Base-by-base conservation (phyloP, 2,113 vertebrate genomes). In the Picathartes gymnocephalus region DNA sequence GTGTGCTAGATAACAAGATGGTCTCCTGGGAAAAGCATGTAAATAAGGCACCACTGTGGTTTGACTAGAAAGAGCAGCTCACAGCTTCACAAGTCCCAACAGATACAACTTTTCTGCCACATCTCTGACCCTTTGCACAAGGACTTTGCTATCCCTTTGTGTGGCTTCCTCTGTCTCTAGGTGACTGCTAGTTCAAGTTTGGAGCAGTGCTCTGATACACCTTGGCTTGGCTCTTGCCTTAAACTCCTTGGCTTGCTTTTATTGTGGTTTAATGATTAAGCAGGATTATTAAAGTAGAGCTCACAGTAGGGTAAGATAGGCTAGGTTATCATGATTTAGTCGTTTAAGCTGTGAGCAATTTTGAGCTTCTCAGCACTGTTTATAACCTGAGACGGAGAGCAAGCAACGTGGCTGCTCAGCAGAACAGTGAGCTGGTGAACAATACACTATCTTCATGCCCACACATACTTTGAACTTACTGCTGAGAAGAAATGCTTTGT, bases 401-500 rank as follows among this genome's bases (percentile, higher is more conserved):
- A 92, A 96, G 94, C 5, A 0, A 86, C 81, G 44, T 16, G 15
- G 87, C 80, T 81, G 92, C 94, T 93, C 93, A 95, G 90, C 94
- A 93, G 92, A 96, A 95, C 88, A 57, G 60, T 30, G 76, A 88
- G 76, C 82, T 71, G 72, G 31, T 81, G 93, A 96, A 96, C 94
- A 97, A 95, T 94, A 28, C 31, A 1, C 90, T 97, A 96, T 96
- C 93, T 95, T 92, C 94, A 84, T 94, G 92, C 88, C 95, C 94
- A 93, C 92, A 92, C 9, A 1, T 83, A 73, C 90, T 96, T 96
- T 96, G 94, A 96, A 95, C 76, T 92, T 78, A 90, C 56, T 88
- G 93, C 90, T 92, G 86, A 83, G 90, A 69, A 95, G 88, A 96
- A 96, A 72, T 68, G 93, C 94, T 96, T 95, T 96, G 92, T 97